phyloP scores from a whole-genome alignment of 2,113 vertebrate genomes.

The Percopsis transmontana region DNA sequence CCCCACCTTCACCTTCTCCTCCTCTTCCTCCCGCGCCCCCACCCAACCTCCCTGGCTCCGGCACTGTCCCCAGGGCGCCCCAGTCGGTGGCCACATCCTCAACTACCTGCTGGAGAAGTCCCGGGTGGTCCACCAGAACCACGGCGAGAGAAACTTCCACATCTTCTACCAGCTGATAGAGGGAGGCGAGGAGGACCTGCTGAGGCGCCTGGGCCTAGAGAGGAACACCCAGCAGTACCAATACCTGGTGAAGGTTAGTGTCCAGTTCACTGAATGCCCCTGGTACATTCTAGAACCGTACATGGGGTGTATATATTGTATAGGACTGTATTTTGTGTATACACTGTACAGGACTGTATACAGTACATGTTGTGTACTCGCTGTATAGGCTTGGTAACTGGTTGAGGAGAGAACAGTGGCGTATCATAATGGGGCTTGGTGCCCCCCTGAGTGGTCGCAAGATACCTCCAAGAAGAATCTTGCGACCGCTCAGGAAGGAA shows the following conservation, averaged over 20 bases:
- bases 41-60: conserved; percentile 22
- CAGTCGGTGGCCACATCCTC: conserved; percentile 95
- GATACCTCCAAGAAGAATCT: no score
- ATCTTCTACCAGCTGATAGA: conserved; percentile 98
- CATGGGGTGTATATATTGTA: neutral
- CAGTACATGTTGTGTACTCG: no score
- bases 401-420: no score
- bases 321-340: no score
- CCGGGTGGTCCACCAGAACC: conserved; percentile 94
- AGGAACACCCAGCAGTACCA: conserved; percentile 93
- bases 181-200: conserved; percentile 91
- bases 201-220: conserved; percentile 90
- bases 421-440: no score
- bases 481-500: no score
- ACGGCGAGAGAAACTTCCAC: conserved; percentile 97
- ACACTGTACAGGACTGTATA: no score
- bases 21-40: conserved; percentile 1
- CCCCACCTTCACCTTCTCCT: conserved; percentile 50
- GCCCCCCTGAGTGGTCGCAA: no score
- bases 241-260: conserved; percentile 89
- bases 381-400: no score
- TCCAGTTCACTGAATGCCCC: no score
- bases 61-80: conserved; percentile 85
- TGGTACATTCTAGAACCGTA: neutral
- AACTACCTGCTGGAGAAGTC: conserved; percentile 99